Evolutionary conservation across 2,113 vertebrate genomes (phyloP).

Genomic region (Dicerorhinus sumatrensis): DNA sequence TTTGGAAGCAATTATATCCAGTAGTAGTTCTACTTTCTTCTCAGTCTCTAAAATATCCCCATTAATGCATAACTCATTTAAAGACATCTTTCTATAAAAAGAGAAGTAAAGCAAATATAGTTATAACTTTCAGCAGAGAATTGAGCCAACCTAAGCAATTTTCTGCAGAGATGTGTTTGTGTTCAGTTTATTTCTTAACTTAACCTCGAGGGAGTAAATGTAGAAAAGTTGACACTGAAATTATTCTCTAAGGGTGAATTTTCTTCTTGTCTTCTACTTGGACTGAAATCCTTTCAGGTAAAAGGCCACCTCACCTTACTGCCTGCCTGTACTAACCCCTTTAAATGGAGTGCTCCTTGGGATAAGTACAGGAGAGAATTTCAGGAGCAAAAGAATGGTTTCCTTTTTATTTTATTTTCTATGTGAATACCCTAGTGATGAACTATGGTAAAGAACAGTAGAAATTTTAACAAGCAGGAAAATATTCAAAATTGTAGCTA

Average conservation of each 20-base stretch:
- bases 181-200: constrained; percentile 48
- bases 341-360: neutral
- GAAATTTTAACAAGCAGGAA: neutral
- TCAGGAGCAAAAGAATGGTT: neutral
- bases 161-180: neutral
- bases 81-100: neutral
- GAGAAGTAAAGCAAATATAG: neutral
- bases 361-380: neutral
- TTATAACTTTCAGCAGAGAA: neutral
- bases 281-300: neutral
- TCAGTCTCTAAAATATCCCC: neutral
- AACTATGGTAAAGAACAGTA: neutral
- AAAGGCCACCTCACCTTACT: neutral
- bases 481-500: neutral
- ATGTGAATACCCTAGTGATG: neutral
- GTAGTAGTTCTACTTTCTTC: neutral
- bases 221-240: constrained; percentile 31
- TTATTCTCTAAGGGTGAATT: constrained; percentile 3
- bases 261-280: constrained; percentile 36
- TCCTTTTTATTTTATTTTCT: neutral
- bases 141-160: constrained; percentile 26
- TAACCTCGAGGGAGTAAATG: neutral
- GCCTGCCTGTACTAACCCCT: neutral
- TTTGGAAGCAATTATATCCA: constrained; percentile 16
- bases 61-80: neutral